Evolutionary conservation across 2,888 invertebrate species (phyloP).

Genomic region (Scaptomyza cyrtandrae): DNA sequence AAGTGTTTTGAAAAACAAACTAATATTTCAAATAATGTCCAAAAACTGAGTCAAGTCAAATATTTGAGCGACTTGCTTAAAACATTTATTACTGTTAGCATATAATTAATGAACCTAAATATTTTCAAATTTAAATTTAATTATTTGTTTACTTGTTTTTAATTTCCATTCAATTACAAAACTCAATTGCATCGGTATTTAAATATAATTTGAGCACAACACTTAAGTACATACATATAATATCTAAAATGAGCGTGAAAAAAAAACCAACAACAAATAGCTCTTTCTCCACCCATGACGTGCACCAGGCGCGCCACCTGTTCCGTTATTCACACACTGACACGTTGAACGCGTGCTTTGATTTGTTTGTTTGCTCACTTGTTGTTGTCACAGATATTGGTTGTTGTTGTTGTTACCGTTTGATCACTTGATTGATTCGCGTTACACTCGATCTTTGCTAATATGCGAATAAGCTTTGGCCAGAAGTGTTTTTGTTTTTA

Average conservation of each 20-base stretch:
- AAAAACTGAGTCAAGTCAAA: conserved; percentile 19
- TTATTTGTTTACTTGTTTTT: background rate
- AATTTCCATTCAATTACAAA: conserved; percentile 15
- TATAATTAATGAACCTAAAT: background rate
- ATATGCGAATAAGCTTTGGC: conserved; percentile 20
- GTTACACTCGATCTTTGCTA: conserved; percentile 5
- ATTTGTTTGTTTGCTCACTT: conserved; percentile 25
- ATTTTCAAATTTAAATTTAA: background rate
- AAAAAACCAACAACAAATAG: conserved; percentile 2
- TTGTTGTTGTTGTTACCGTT: conserved; percentile 21
- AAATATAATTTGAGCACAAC: conserved; percentile 16
- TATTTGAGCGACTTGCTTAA: background rate
- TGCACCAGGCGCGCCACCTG: conserved; percentile 38
- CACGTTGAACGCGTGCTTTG: conserved; percentile 59
- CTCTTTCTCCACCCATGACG: conserved; percentile 3
- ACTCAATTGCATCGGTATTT: conserved; percentile 11
- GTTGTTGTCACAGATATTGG: conserved; percentile 22
- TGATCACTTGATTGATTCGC: conserved; percentile 34
- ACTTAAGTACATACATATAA: background rate
- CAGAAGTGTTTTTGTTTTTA: background rate
- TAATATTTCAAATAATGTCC: background rate
- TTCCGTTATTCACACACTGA: conserved; percentile 29
- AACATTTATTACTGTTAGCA: background rate
- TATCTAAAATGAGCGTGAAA: conserved; percentile 1
- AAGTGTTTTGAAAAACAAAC: conserved; percentile 32